Evolutionary conservation across 2,888 invertebrate species (phyloP).

Genomic region (Eugnorisma glareosa): DNA sequence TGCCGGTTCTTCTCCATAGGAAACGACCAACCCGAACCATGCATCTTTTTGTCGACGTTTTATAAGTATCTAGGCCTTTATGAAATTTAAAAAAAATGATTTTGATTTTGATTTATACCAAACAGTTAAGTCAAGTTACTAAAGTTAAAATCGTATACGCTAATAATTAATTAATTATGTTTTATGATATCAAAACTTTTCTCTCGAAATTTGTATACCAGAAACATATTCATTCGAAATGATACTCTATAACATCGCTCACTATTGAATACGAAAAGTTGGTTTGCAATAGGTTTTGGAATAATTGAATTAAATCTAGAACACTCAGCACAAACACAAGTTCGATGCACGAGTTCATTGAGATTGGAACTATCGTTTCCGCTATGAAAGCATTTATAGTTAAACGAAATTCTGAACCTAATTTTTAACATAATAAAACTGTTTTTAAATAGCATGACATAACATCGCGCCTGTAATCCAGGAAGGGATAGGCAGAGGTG

Average conservation of each 20-base stretch:
- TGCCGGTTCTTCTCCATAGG: too few species aligned
- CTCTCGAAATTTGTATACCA: neutral
- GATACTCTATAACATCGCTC: constrained; percentile 17
- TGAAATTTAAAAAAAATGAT: too few species aligned
- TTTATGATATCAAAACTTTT: neutral
- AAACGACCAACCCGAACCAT: too few species aligned
- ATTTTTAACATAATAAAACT: neutral
- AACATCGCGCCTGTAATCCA: too few species aligned
- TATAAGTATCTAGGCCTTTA: too few species aligned
- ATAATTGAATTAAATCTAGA: constrained; percentile 48
- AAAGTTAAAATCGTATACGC: neutral
- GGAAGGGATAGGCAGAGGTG: too few species aligned
- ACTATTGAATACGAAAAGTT: constrained; percentile 20
- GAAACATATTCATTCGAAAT: constrained; percentile 10
- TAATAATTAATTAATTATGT: too few species aligned
- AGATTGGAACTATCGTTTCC: constrained; percentile 22
- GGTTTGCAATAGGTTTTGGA: constrained; percentile 1
- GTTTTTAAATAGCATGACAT: neutral
- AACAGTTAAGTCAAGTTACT: too few species aligned
- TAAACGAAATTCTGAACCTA: constrained; percentile 2
- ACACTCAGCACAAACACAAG: constrained; percentile 19
- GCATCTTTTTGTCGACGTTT: too few species aligned
- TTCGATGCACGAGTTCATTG: constrained; percentile 27
- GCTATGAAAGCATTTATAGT: constrained; percentile 4
- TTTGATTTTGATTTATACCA: too few species aligned